Conservation (phyloP, 2,113 vertebrate species). For the Microcebus jonahi region DNA sequence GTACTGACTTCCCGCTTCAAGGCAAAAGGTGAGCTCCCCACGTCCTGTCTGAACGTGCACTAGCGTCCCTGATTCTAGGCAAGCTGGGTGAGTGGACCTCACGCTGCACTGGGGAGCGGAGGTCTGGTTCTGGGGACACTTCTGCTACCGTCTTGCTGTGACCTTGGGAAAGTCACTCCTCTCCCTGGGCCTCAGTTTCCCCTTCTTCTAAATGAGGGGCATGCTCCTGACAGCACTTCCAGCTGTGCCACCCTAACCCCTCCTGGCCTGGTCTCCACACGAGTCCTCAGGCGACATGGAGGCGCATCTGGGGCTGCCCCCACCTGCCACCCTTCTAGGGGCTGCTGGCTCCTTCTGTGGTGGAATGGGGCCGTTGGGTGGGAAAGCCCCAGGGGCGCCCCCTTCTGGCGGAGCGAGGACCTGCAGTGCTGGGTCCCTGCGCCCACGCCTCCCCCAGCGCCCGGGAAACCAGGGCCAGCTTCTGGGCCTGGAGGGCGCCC, state of each 20-base stretch:
- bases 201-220: background rate
- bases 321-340: background rate
- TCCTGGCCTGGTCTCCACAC: fast-evolving
- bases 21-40: constrained; percentile 22
- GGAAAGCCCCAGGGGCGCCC: fast-evolving
- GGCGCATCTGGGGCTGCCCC: fast-evolving
- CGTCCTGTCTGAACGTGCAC: background rate
- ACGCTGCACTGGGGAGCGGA: fast-evolving
- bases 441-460: background rate
- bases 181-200: background rate
- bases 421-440: background rate
- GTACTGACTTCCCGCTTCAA: constrained; percentile 1
- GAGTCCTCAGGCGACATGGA: background rate
- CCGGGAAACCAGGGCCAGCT: background rate
- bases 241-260: background rate
- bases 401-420: background rate
- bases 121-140: background rate
- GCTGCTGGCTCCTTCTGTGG: background rate
- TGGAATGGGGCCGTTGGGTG: no score
- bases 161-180: background rate
- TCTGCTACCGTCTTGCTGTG: background rate
- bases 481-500: background rate
- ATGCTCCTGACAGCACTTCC: fast-evolving
- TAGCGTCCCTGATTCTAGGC: background rate
- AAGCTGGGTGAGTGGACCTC: fast-evolving